These are phyloP conservation scores for Arge pagana DNA, from an alignment of 2,888 invertebrate species.

Conservation along the genomic window DNA sequence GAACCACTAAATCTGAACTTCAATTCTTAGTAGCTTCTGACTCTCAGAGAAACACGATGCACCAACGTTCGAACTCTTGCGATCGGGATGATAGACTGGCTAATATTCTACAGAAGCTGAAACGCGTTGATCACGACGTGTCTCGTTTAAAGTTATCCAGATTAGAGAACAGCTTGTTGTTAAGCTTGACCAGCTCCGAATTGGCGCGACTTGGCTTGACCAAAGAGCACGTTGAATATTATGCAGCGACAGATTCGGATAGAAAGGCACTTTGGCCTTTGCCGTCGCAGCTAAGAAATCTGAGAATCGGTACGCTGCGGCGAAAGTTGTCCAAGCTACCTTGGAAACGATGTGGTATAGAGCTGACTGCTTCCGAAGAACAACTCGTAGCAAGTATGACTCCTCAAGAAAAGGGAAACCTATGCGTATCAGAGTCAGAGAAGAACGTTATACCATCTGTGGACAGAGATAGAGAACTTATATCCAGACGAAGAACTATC, in stretches of 20 bases:
- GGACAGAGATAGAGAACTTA: conserved; percentile 5
- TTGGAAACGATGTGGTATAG: conserved; percentile 3
- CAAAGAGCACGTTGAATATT: conserved; percentile 11
- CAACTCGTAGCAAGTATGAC: conserved; percentile 10
- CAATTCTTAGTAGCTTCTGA: conserved; percentile 8
- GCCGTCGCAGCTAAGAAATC: conserved; percentile 13
- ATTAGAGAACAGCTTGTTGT: conserved; percentile 10
- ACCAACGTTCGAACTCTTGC: background rate
- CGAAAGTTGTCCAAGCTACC: conserved; percentile 7
- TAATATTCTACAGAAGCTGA: background rate
- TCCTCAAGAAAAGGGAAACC: conserved; percentile 6
- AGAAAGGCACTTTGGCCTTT: conserved; percentile 10
- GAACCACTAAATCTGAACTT: conserved; percentile 8
- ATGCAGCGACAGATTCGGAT: conserved; percentile 6
- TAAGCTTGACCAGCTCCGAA: conserved; percentile 5
- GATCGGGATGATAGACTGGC: background rate
- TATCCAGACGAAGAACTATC: conserved; percentile 10
- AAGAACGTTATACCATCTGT: conserved; percentile 12
- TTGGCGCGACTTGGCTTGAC: conserved; percentile 12
- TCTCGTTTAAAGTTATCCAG: conserved; percentile 2
- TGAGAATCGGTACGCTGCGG: conserved; percentile 4
- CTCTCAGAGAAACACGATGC: conserved; percentile 13
- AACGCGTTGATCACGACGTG: conserved; percentile 4
- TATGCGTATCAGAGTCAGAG: conserved; percentile 9
- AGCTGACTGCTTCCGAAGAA: conserved; percentile 5